phyloP scores from a whole-genome alignment of 2,113 vertebrate species.

The Myotis yumanensis region DNA sequence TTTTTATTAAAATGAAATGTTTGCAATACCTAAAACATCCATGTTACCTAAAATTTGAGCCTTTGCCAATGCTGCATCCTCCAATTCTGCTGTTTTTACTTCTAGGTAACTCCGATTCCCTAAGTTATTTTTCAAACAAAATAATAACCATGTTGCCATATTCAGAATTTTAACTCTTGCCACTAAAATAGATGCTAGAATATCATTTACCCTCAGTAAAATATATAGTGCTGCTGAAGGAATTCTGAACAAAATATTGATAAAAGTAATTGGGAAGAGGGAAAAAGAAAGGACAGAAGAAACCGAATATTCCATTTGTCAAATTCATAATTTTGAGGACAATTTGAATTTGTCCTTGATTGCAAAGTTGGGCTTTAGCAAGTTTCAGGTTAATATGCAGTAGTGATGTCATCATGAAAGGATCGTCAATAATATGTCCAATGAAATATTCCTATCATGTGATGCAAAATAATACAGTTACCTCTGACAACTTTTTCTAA shows the following conservation, averaged over 20 bases:
- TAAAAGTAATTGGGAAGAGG: background rate
- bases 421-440: background rate
- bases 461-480: background rate
- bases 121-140: background rate
- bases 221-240: background rate
- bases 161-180: background rate
- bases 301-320: background rate
- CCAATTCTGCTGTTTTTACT: background rate
- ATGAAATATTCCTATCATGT: background rate
- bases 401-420: background rate
- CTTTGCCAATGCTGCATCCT: background rate
- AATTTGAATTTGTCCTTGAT: background rate
- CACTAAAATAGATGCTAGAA: background rate
- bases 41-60: background rate
- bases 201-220: background rate
- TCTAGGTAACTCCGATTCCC: background rate
- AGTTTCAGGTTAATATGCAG: background rate
- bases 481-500: background rate
- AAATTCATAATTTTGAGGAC: background rate
- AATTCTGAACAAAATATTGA: background rate
- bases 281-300: background rate
- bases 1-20: background rate
- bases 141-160: background rate
- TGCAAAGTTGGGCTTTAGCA: background rate
- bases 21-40: background rate